These are phyloP conservation scores for Chrysolina oricalcia DNA, from an alignment of 2,888 invertebrate genomes.

Conservation along the genomic window DNA sequence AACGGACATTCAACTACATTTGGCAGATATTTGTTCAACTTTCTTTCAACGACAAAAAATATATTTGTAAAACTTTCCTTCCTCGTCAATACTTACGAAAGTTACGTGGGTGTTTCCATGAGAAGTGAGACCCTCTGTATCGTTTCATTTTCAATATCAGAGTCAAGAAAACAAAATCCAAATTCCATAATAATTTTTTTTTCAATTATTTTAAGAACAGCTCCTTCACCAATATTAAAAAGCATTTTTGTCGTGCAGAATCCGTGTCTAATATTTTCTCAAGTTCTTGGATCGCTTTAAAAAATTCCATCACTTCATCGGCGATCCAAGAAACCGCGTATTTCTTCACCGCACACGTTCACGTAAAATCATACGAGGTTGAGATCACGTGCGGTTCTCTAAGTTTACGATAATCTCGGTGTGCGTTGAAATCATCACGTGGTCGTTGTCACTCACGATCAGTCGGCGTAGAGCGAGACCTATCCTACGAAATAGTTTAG, in stretches of 20 bases:
- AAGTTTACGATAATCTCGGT: conserved; percentile 44
- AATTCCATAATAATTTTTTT: no score
- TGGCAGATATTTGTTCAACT: no score
- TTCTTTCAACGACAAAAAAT: no score
- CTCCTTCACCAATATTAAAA: no score
- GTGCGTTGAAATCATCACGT: conserved; percentile 52
- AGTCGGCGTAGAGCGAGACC: conserved; percentile 14
- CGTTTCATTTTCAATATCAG: no score
- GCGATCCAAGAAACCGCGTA: background rate
- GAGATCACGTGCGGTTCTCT: conserved; percentile 48
- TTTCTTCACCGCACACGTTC: background rate
- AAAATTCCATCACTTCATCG: background rate
- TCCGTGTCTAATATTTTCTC: background rate
- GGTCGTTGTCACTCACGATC: conserved; percentile 39
- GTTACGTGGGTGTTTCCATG: no score
- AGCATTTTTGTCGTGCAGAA: background rate
- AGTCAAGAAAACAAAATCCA: no score
- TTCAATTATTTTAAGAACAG: no score
- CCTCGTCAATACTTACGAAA: no score
- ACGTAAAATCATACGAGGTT: conserved; percentile 21
- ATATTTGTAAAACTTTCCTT: no score
- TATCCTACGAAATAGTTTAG: conserved; percentile 15
- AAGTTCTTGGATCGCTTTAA: background rate
- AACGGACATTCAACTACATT: no score
- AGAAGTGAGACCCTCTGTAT: no score